These are phyloP conservation scores for Phylloscopus collybita DNA, from an alignment of 2,797 vertebrate species.

Conservation along the genomic window DNA sequence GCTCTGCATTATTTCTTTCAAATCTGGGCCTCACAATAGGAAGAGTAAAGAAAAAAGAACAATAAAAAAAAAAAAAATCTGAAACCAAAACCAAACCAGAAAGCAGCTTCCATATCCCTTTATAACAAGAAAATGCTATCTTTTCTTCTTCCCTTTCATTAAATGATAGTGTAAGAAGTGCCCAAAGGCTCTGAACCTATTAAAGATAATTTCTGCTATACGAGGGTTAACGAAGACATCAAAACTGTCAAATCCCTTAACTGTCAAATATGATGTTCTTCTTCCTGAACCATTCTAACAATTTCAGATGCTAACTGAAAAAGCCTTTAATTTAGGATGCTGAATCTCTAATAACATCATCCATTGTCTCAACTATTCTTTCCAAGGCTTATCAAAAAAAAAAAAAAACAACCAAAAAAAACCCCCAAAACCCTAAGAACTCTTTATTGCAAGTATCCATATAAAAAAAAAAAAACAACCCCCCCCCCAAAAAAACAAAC, in stretches of 20 bases:
- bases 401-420: too few species aligned
- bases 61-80: too few species aligned
- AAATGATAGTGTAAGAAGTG: background rate
- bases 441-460: background rate
- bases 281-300: background rate
- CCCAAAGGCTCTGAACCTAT: background rate
- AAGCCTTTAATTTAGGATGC: background rate
- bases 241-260: background rate
- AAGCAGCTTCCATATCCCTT: background rate
- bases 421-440: too few species aligned
- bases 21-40: background rate
- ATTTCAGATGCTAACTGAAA: background rate
- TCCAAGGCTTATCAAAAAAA: background rate
- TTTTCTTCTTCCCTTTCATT: background rate
- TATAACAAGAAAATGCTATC: background rate
- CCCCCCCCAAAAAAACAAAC: too few species aligned
- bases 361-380: background rate
- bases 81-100: background rate
- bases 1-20: background rate
- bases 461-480: too few species aligned
- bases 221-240: accelerated
- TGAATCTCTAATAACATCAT: background rate
- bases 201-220: background rate
- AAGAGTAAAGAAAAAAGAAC: background rate
- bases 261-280: background rate